phyloP scores from a whole-genome alignment of 1,140 invertebrate genomes.

The Muscidifurax raptorellus region DNA sequence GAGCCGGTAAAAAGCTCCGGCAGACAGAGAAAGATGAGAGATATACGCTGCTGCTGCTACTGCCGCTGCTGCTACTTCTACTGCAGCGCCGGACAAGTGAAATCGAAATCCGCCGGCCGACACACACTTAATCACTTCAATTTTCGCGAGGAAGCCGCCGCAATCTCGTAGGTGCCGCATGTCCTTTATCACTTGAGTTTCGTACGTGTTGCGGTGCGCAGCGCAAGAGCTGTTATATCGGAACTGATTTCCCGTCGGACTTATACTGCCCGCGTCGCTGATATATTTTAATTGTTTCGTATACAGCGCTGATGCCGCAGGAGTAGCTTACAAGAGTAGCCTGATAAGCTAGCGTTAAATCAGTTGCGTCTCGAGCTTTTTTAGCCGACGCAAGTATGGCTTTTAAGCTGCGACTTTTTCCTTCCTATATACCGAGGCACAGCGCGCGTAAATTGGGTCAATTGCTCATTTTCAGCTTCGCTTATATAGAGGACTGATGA shows the following conservation, averaged over 20 bases:
- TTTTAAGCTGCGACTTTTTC: neutral
- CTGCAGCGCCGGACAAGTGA: constrained; percentile 16
- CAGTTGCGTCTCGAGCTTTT: too few species aligned
- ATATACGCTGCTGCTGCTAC: neutral
- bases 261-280: neutral
- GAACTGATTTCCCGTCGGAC: neutral
- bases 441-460: neutral
- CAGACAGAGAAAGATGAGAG: constrained; percentile 39
- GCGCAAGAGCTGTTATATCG: neutral
- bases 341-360: neutral
- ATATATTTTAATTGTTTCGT: neutral
- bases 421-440: neutral
- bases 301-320: neutral
- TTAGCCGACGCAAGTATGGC: too few species aligned
- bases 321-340: too few species aligned
- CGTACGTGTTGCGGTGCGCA: neutral
- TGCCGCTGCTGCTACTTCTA: neutral
- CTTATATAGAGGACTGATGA: neutral
- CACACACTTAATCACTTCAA: constrained; percentile 28
- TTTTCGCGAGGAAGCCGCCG: neutral
- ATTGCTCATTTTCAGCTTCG: neutral
- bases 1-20: neutral
- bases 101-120: constrained; percentile 30
- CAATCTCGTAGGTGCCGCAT: neutral
- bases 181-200: neutral